phyloP scores from a whole-genome alignment of 2,797 vertebrate species.

The Gila robusta region DNA sequence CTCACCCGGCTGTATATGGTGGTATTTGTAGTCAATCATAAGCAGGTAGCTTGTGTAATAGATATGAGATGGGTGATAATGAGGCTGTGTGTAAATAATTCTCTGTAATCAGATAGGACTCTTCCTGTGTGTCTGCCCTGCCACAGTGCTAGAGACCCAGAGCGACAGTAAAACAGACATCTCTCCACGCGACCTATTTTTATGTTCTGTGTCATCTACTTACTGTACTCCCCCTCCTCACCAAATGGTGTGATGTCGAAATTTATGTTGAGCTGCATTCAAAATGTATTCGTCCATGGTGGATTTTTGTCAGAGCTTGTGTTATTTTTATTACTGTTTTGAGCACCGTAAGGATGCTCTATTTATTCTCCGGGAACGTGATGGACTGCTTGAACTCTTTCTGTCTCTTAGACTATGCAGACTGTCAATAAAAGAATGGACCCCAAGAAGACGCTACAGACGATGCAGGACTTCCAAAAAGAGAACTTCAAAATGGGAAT shows the following conservation, averaged over 20 bases:
- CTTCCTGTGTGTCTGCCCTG: conserved; percentile 52
- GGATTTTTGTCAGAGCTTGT: conserved; percentile 37
- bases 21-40: conserved; percentile 58
- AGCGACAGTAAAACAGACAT: conserved; percentile 50
- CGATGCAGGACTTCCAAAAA: conserved; percentile 99
- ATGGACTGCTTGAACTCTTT: conserved; percentile 50
- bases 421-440: conserved; percentile 99
- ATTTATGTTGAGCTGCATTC: conserved; percentile 60
- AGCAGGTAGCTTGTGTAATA: conserved; percentile 32
- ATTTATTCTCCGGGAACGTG: conserved; percentile 41
- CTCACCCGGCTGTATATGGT: conserved; percentile 45
- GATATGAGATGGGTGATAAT: conserved; percentile 52
- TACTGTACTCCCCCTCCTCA: conserved; percentile 36
- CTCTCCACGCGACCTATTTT: conserved; percentile 49
- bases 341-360: conserved; percentile 35
- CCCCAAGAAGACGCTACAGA: conserved; percentile 95
- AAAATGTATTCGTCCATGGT: conserved; percentile 48
- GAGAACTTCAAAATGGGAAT: conserved; percentile 99
- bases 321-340: conserved; percentile 47
- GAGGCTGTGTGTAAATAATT: conserved; percentile 64
- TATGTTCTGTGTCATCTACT: conserved; percentile 43
- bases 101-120: conserved; percentile 57
- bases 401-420: conserved; percentile 90
- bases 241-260: conserved; percentile 15
- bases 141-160: conserved; percentile 45